These are phyloP conservation scores for Philotrypesis tridentata DNA, from an alignment of 1,140 invertebrate species.

Conservation along the genomic window DNA sequence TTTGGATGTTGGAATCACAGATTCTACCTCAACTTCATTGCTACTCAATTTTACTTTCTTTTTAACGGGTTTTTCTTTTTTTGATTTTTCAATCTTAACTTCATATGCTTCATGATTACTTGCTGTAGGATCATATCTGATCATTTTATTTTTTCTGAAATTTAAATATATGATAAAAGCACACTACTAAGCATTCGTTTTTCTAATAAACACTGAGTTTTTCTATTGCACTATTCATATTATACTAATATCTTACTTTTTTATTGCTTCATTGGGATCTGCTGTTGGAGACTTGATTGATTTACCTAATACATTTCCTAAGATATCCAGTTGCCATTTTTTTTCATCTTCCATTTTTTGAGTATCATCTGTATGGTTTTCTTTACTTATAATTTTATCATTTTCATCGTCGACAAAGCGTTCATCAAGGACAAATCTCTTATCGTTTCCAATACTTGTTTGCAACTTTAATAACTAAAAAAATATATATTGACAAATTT, in stretches of 20 bases:
- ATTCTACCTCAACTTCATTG: constrained; percentile 62
- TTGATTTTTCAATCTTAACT: constrained; percentile 58
- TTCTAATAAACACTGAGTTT: too few species aligned
- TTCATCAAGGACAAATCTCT: constrained; percentile 76
- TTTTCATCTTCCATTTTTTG: constrained; percentile 72
- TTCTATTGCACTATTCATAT: too few species aligned
- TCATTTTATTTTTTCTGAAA: constrained; percentile 69
- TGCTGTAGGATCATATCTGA: constrained; percentile 77
- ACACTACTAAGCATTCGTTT: too few species aligned
- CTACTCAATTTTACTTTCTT: constrained; percentile 61
- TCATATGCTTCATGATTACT: constrained; percentile 77
- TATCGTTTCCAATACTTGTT: constrained; percentile 73
- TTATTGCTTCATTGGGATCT: not conserved
- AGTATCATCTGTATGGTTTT: constrained; percentile 51
- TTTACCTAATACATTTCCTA: constrained; percentile 75
- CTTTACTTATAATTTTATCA: constrained; percentile 44
- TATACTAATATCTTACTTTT: constrained; percentile 6
- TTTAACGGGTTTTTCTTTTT: constrained; percentile 63
- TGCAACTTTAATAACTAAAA: constrained; percentile 48
- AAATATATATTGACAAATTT: not conserved
- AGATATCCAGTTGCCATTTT: constrained; percentile 75
- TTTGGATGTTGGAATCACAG: constrained; percentile 74
- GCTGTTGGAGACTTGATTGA: constrained; percentile 43
- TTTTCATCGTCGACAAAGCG: constrained; percentile 74
- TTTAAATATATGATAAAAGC: constrained; percentile 9